Base-by-base conservation (phyloP, 1,140 invertebrate species). In the Coenobita brevimanus region DNA sequence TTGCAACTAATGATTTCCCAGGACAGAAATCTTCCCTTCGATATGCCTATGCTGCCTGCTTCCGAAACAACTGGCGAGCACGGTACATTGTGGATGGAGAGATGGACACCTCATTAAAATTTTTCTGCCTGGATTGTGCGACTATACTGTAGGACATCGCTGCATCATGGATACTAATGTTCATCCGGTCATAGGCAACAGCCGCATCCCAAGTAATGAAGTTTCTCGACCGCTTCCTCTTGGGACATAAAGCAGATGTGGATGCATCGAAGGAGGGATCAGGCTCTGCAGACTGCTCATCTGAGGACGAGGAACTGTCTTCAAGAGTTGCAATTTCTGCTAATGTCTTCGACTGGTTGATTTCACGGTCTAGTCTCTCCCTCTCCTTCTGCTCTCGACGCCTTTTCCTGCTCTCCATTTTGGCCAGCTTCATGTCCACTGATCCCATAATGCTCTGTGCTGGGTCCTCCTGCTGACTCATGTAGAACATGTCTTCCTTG, bases 311-410 rank as follows among this genome's bases (percentile, higher is more conserved):
- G n/a, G n/a, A n/a, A n/a, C n/a, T n/a, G n/a, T n/a, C n/a, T n/a
- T n/a, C n/a, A n/a, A n/a, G 54, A 57, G n/a, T 57, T 57, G 54
- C 54, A 57, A n/a, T 57, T n/a, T 57, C 54, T 57, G 54, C n/a
- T 57, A 57, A 57, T 57, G n/a, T 57, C 54, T 57, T 57, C 10
- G 54, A 57, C 54, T 57, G 54, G n/a, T 57, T 10, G n/a, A 57
- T 57, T n/a, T 57, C 54, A 10, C 54, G 54, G 54, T 57, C 54
- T 57, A 13, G 54, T n/a, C 13, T 10, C 54, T 57, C 54, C 13
- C 10, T n/a, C n/a, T 57, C 10, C n/a, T 57, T 57, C 54, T 57
- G 10, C n/a, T 10, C n/a, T 10, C 54, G 13, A n/a, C 10, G 54
- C n/a, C n/a, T n/a, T n/a, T n/a, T n/a, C n/a, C n/a, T n/a, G n/a